Evolutionary conservation across 2,888 invertebrate species (phyloP), one percentile per base, ranked within the genome.

Genomic region (Caenorhabditis sp.): DNA sequence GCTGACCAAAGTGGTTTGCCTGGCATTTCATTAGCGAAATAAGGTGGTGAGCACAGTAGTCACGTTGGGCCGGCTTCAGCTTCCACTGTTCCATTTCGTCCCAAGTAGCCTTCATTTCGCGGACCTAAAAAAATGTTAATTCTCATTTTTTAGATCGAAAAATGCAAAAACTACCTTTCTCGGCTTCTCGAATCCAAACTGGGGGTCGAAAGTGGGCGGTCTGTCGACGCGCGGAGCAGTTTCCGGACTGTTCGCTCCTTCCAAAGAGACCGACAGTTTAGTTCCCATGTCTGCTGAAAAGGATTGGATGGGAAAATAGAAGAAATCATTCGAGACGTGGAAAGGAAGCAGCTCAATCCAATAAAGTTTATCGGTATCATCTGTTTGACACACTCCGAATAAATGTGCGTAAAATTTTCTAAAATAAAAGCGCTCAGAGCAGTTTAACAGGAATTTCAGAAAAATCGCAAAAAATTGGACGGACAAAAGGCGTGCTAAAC

Each of bases 181-280:
- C 52, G 84, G 84, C 15, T 62, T 50, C 39, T 79, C 81, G 59
- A 89, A 89, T 35, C 89, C 89, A 46, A 76, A 77, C 43, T 88
- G 78, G 1, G 89, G 89, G 58, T 89, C 89, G 74, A 89, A 89
- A 17, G 88, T 89, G 24, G 87, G 71, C 30, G 89, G 89, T 39
- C 88, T 72, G 68, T 88, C 89, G 20, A 76, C 70, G 9, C 87
- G 80, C 15, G 89, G 89, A 20, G 85, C 80, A 20, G 62, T 80
- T 58, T 88, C 82, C 20, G 89, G 89, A 61, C 83, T 43, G 24
- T 48, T 65, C 15, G 75, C 81, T 56, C 87, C 86, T 66, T 87
- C 85, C 59, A 85, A 46, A 6, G 83, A 82, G 48, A 83, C 79
- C 26, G 88, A 83, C 27, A 88, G 78, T 75, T 85, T 85, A 39